These are phyloP conservation scores for Ditylenchus weischeri DNA, from an alignment of 2,888 invertebrate species.

Conservation along the genomic window DNA sequence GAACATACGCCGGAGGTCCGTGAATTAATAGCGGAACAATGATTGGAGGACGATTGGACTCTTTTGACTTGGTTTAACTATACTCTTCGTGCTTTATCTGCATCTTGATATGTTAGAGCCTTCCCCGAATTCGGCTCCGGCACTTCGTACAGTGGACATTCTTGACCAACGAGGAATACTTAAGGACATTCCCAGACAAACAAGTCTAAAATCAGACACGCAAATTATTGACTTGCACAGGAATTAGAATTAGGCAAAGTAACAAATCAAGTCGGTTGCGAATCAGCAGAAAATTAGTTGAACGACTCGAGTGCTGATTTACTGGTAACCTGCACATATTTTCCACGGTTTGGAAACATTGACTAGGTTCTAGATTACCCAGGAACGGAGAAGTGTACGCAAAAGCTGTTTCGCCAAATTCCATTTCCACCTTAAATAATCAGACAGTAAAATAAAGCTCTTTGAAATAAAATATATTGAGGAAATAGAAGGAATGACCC, in stretches of 20 bases:
- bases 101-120: slow-evolving; percentile 79
- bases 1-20: too few relatives aligned
- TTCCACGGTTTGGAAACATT: slow-evolving; percentile 72
- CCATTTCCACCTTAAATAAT: slow-evolving; percentile 60
- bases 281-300: slow-evolving; percentile 85
- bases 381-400: slow-evolving; percentile 96
- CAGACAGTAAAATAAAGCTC: too few relatives aligned
- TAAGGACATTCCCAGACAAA: slow-evolving; percentile 84
- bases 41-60: too few relatives aligned
- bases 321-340: slow-evolving; percentile 74
- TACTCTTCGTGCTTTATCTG: too few relatives aligned
- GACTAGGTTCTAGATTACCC: slow-evolving; percentile 87
- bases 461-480: too few relatives aligned
- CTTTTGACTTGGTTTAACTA: too few relatives aligned
- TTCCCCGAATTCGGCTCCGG: slow-evolving; percentile 97
- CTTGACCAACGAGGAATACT: slow-evolving; percentile 87
- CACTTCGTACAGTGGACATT: slow-evolving; percentile 94
- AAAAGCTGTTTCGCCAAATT: slow-evolving; percentile 78
- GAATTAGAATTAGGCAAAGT: neutral
- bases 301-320: slow-evolving; percentile 76
- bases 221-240: too few relatives aligned
- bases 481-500: too few relatives aligned
- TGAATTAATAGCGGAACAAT: too few relatives aligned
- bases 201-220: slow-evolving; percentile 66
- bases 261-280: slow-evolving; percentile 70